These are phyloP conservation scores for Episyrphus balteatus DNA, from an alignment of 1,140 invertebrate species.

Conservation along the genomic window DNA sequence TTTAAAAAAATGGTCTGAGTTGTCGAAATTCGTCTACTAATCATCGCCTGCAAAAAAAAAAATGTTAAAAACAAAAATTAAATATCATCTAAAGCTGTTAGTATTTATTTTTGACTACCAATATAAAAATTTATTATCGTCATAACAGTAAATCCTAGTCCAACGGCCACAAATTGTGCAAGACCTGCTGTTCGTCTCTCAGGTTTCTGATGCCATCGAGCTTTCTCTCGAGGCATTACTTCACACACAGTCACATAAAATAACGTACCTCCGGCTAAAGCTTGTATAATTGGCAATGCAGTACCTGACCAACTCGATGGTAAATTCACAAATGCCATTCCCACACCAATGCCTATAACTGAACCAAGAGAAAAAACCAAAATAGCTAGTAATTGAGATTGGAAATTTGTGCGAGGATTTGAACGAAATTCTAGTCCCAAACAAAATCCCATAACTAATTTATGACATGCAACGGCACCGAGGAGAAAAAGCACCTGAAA, in stretches of 20 bases:
- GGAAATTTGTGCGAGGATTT: slow-evolving; percentile 35
- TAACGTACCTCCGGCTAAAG: slow-evolving; percentile 79
- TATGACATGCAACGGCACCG: slow-evolving; percentile 61
- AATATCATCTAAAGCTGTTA: background rate
- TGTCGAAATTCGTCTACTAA: background rate
- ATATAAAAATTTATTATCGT: slow-evolving; percentile 43
- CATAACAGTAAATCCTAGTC: slow-evolving; percentile 49
- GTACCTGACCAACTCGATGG: slow-evolving; percentile 35
- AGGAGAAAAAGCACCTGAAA: slow-evolving; percentile 55
- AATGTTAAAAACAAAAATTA: background rate
- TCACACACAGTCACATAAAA: slow-evolving; percentile 89
- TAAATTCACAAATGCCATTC: slow-evolving; percentile 45
- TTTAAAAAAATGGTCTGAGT: too few species aligned
- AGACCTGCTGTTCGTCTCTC: slow-evolving; percentile 43
- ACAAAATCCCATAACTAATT: slow-evolving; percentile 67
- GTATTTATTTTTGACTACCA: slow-evolving; percentile 20
- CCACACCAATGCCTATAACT: slow-evolving; percentile 51
- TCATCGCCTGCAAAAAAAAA: slow-evolving; percentile 13
- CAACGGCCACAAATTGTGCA: slow-evolving; percentile 46
- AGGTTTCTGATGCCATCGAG: slow-evolving; percentile 48
- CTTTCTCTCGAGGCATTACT: slow-evolving; percentile 69
- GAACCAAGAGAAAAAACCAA: slow-evolving; percentile 54
- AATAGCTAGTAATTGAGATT: slow-evolving; percentile 47
- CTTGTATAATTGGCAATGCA: slow-evolving; percentile 50
- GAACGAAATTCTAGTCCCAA: slow-evolving; percentile 57